Evolutionary conservation across 2,888 invertebrate genomes (phyloP), one percentile per base, ranked within the genome.

Genomic region (Drosophila infuscata): DNA sequence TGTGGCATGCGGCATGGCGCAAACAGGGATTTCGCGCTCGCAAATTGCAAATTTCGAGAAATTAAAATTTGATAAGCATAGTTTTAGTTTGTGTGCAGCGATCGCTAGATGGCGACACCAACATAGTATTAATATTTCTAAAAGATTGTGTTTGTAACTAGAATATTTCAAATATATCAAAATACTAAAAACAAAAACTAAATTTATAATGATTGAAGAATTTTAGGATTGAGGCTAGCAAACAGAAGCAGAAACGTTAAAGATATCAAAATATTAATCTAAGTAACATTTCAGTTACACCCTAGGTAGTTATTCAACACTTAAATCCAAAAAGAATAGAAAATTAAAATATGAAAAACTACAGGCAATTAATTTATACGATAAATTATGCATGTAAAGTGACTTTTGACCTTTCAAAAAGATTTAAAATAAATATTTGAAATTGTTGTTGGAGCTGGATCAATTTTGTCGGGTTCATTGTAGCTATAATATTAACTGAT

Each of bases 1-100:
- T 46, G 46, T 25, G 25, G 25, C 25, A 46, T 25, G 46, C 25
- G 25, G 63, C 48, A 49, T 48, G 36, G 57, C 41, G 49, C 46
- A 46, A 12, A 57, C 57, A 53, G 20, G 62, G 48, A 64, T 67
- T 72, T 57, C 70, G 51, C 68, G 54, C 57, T 57, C 69, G 43
- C 43, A 84, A 82, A 88, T 84, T 84, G 64, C 79, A 83, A 85
- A 84, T 83, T 76, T 73, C 57, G 74, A 73, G 64, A 88, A 76
- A 84, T 84, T 79, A 83, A 79, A 79, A 79, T 85, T 88, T 75
- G 74, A 83, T 82, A 73, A 30, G 38, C 53, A 38, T 29, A 29
- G 48, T 65, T 52, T 29, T 0, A 15, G 30, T n/a, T 25, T 35
- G 8, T 36, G 32, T 6, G 15, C 6, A 43, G 20, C 5, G 43